These are phyloP conservation scores for Tyto alba DNA, from an alignment of 2,113 vertebrate genomes.

Conservation along the genomic window DNA sequence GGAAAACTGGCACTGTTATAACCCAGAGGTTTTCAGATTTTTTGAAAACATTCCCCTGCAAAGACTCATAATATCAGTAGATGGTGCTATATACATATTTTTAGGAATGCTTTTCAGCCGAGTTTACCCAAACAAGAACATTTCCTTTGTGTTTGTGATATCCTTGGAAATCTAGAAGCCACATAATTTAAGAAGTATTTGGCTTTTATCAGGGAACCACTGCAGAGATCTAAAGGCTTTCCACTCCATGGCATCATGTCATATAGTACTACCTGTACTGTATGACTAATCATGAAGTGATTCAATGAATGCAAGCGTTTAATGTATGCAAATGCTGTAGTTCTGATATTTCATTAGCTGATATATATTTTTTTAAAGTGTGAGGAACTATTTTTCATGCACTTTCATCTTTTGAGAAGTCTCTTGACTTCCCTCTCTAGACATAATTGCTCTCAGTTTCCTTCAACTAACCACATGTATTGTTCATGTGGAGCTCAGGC, in stretches of 20 bases:
- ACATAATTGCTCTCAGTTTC: not conserved
- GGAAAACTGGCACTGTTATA: not conserved
- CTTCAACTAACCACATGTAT: not conserved
- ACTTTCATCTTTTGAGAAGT: not conserved
- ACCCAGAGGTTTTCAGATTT: not conserved
- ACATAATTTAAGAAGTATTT: not conserved
- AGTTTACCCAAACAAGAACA: not conserved
- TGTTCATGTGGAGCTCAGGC: not conserved
- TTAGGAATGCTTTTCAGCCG: not conserved
- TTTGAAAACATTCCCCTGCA: not conserved
- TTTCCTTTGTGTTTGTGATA: not conserved
- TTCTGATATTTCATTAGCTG: not conserved
- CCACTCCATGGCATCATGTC: not conserved
- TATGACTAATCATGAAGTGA: not conserved
- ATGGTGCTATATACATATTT: slow-evolving; percentile 35
- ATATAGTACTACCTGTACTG: not conserved
- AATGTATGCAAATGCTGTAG: not conserved
- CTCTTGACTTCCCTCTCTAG: not conserved
- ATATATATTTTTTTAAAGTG: not conserved
- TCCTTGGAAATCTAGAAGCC: not conserved
- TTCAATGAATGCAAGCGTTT: not conserved
- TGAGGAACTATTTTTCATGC: not conserved
- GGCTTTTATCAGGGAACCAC: not conserved
- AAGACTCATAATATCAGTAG: not conserved
- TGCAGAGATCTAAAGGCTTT: not conserved